phyloP scores from a whole-genome alignment of 1,140 invertebrate species.

The Rhopalosiphum maidis region DNA sequence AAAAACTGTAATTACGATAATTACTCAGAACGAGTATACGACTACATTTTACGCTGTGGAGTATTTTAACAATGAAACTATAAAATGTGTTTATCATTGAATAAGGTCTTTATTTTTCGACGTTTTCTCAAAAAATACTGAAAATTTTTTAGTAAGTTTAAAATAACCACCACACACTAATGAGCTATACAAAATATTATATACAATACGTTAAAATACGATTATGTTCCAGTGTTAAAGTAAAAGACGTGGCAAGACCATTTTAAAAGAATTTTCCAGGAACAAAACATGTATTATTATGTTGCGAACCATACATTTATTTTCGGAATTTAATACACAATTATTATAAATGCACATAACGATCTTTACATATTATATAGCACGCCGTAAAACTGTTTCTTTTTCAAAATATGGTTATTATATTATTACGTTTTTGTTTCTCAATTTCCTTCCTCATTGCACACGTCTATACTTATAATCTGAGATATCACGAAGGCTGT shows the following conservation, averaged over 20 bases:
- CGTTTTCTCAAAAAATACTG: not conserved
- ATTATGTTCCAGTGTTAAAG: not conserved
- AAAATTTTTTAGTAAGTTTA: not conserved
- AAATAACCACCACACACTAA: not conserved
- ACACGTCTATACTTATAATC: not conserved
- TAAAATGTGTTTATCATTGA: not conserved
- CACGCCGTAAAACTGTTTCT: too few species aligned
- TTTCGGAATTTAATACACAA: not conserved
- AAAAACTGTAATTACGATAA: not conserved
- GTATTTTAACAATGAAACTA: not conserved
- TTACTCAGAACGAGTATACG: not conserved
- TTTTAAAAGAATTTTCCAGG: not conserved
- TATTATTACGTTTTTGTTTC: not conserved
- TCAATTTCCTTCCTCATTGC: not conserved
- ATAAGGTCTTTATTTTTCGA: not conserved
- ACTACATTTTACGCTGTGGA: not conserved
- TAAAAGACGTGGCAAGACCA: not conserved
- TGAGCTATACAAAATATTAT: not conserved
- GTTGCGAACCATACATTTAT: not conserved
- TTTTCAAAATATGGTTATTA: not conserved
- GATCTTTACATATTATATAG: not conserved
- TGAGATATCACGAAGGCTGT: not conserved
- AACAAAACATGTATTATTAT: not conserved
- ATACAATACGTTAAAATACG: not conserved
- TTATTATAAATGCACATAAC: not conserved